A percentile compares a stretch with the other conserved stretches of the same genome.
Evolutionary conservation across 2,113 vertebrate genomes (phyloP).

Genomic region (Dipodomys stephensi): DNA sequence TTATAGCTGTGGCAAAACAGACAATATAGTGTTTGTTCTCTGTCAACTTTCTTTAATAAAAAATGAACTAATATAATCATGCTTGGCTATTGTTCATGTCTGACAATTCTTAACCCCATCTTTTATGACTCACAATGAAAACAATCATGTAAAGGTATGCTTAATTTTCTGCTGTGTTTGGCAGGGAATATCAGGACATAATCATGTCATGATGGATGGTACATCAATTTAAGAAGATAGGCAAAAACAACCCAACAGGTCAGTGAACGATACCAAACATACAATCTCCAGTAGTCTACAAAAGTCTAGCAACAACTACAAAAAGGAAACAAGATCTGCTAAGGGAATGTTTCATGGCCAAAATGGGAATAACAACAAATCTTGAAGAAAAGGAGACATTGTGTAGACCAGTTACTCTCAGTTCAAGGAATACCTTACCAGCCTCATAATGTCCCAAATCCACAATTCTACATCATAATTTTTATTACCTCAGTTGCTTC

Average conservation of each 20-base stretch:
- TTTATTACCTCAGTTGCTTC: background rate
- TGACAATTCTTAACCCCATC: background rate
- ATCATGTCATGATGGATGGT: background rate
- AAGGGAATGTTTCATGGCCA: background rate
- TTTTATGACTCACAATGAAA: conserved; percentile 14
- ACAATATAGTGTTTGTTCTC: conserved; percentile 21
- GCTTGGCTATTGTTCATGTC: background rate
- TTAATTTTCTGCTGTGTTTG: background rate
- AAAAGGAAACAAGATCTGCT: background rate
- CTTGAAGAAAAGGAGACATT: background rate
- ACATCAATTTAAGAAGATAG: conserved; percentile 18
- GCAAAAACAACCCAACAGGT: background rate
- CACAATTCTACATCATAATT: background rate
- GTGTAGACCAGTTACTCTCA: background rate
- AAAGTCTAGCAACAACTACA: background rate
- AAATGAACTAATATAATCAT: background rate
- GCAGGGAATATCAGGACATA: background rate
- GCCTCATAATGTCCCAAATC: background rate
- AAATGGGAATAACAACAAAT: background rate
- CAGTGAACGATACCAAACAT: background rate
- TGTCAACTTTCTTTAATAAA: background rate
- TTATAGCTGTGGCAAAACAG: background rate
- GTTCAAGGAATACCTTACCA: background rate
- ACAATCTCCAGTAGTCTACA: background rate
- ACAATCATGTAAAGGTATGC: background rate